A percentile compares a stretch with the other conserved stretches of the same genome.
Conservation (phyloP, 2,113 vertebrate species). For the Polypterus bichir region DNA sequence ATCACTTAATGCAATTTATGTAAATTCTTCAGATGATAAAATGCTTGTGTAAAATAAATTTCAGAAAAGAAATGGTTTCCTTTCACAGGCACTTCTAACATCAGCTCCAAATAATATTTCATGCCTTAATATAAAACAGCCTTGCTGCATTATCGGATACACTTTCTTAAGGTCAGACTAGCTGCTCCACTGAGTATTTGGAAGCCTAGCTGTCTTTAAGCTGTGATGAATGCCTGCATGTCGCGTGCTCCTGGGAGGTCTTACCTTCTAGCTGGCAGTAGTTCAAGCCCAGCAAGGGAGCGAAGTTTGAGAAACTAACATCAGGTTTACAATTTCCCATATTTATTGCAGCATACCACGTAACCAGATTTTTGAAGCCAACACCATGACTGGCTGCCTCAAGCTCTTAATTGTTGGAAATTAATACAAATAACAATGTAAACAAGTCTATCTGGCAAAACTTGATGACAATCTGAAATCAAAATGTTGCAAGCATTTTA, state of each 20-base stretch:
- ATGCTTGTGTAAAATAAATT: too few species aligned
- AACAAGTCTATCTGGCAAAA: too few species aligned
- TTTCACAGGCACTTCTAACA: too few species aligned
- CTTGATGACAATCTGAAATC: too few species aligned
- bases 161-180: not conserved
- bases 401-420: not conserved
- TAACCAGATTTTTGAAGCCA: not conserved
- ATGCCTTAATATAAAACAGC: too few species aligned
- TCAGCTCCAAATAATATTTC: too few species aligned
- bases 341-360: not conserved
- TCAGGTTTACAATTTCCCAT: constrained; percentile 1
- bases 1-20: too few species aligned
- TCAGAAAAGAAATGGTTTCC: too few species aligned
- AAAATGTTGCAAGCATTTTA: too few species aligned
- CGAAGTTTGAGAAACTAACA: not conserved
- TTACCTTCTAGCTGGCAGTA: not conserved
- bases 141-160: not conserved
- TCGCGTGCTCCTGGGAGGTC: not conserved
- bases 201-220: not conserved
- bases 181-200: not conserved
- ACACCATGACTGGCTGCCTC: not conserved
- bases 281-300: not conserved
- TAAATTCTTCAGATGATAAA: too few species aligned
- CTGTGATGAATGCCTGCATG: not conserved
- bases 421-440: not conserved